Evolutionary conservation across 2,113 vertebrate species (phyloP).

Genomic region (Leptobrachium ailaonicum): DNA sequence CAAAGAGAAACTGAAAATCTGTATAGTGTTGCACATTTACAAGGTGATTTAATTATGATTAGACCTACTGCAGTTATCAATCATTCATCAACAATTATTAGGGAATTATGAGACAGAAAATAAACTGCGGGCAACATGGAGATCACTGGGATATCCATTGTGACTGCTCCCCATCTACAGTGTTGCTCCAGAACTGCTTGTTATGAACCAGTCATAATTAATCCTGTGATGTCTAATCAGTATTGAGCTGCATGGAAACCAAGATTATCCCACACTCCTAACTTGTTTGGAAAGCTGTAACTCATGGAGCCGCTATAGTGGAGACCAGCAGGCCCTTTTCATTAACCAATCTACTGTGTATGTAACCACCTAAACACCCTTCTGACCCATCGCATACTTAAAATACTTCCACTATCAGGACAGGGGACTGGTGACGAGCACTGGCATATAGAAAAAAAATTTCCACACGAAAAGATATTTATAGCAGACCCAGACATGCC

Average conservation of each 20-base stretch:
- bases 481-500: not conserved
- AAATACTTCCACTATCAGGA: slow-evolving; percentile 38
- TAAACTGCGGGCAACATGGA: too few relatives aligned
- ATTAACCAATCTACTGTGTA: not conserved
- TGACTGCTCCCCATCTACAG: too few relatives aligned
- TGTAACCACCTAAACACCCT: slow-evolving; percentile 21
- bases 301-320: not conserved
- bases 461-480: slow-evolving; percentile 17
- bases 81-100: too few relatives aligned
- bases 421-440: slow-evolving; percentile 37
- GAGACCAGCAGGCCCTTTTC: slow-evolving; percentile 15
- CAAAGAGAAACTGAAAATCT: too few relatives aligned
- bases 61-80: too few relatives aligned
- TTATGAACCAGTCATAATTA: too few relatives aligned
- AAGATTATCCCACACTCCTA: not conserved
- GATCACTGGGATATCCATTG: too few relatives aligned
- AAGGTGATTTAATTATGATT: too few relatives aligned
- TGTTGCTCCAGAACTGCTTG: too few relatives aligned
- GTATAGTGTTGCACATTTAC: too few relatives aligned
- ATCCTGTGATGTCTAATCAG: too few relatives aligned
- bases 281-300: slow-evolving; percentile 2
- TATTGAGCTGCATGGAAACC: not conserved
- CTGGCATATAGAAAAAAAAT: slow-evolving; percentile 30
- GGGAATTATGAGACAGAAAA: too few relatives aligned
- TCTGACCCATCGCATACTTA: slow-evolving; percentile 31